phyloP scores from a whole-genome alignment of 2,797 vertebrate species.

The Coreius guichenoti region DNA sequence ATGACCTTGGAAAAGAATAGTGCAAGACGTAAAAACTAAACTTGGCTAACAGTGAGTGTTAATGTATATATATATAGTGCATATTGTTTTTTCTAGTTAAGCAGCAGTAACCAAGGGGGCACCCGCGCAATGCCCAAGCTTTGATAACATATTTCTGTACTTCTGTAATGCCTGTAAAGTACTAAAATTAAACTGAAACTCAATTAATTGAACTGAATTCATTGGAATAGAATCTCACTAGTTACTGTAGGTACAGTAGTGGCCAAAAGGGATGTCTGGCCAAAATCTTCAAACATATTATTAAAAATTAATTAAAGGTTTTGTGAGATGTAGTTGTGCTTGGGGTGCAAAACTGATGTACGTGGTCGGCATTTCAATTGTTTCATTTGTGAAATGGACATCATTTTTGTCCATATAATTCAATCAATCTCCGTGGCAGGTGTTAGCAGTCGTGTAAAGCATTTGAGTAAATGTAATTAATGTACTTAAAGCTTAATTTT shows the following conservation, averaged over 20 bases:
- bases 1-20: constrained; percentile 39
- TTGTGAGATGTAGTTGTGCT: background rate
- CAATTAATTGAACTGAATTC: background rate
- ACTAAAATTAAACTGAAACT: background rate
- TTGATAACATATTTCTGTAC: background rate
- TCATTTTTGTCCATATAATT: no score
- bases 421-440: no score
- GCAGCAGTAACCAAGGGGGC: no score
- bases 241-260: background rate
- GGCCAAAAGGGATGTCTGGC: background rate
- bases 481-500: no score
- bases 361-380: background rate
- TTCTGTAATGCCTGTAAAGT: background rate
- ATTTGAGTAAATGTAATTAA: no score
- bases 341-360: background rate
- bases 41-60: background rate
- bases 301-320: no score
- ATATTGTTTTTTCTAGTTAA: background rate
- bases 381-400: background rate
- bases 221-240: background rate
- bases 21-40: background rate
- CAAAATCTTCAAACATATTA: background rate
- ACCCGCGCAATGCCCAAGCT: background rate
- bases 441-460: no score
- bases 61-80: background rate